These are phyloP conservation scores for Canis aureus DNA, from an alignment of 2,113 vertebrate genomes.

Conservation along the genomic window DNA sequence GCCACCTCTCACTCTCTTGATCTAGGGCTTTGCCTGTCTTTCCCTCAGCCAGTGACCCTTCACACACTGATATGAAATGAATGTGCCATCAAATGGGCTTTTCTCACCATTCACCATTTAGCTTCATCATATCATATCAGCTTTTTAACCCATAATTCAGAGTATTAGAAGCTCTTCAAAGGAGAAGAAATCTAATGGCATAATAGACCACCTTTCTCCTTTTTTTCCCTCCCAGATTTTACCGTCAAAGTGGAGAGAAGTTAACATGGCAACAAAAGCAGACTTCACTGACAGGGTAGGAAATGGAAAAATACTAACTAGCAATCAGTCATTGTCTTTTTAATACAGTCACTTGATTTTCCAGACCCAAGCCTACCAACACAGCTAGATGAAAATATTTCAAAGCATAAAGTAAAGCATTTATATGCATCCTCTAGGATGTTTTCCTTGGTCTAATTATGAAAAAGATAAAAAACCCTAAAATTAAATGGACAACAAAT, in stretches of 20 bases:
- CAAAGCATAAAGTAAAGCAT: slow-evolving; percentile 2
- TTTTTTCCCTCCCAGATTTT: slow-evolving; percentile 21
- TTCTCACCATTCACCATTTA: slow-evolving; percentile 32
- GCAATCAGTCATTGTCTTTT: slow-evolving; percentile 58
- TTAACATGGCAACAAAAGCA: slow-evolving; percentile 58
- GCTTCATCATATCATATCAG: slow-evolving; percentile 50
- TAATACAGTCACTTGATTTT: slow-evolving; percentile 50
- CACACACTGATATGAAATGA: background rate
- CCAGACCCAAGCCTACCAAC: background rate
- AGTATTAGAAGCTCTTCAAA: slow-evolving; percentile 47
- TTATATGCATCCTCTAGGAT: background rate
- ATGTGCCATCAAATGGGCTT: background rate
- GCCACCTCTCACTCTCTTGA: slow-evolving; percentile 40
- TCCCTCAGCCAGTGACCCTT: background rate
- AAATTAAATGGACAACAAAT: slow-evolving; percentile 51
- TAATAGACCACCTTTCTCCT: background rate
- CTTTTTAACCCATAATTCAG: slow-evolving; percentile 56
- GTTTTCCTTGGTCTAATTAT: slow-evolving; percentile 26
- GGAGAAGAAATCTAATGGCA: slow-evolving; percentile 33
- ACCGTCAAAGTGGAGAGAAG: slow-evolving; percentile 18
- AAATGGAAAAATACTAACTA: slow-evolving; percentile 61
- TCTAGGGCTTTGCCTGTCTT: background rate
- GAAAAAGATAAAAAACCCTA: background rate
- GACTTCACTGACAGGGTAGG: background rate
- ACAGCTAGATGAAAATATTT: background rate